A percentile compares a stretch with the other conserved stretches of the same genome.
phyloP scores from a whole-genome alignment of 2,113 vertebrate genomes.

The Rissa tridactyla region DNA sequence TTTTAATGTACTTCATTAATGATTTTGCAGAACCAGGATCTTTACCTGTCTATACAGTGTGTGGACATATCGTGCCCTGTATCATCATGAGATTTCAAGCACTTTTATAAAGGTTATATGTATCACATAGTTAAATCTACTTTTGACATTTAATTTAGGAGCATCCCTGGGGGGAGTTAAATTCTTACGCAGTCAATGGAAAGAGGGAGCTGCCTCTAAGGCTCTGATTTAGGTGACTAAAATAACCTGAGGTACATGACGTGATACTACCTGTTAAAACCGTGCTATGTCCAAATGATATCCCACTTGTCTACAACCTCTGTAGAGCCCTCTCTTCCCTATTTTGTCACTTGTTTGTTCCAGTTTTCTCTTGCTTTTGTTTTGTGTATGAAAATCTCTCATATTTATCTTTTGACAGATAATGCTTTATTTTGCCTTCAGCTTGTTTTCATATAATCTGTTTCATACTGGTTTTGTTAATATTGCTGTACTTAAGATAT shows the following conservation, averaged over 20 bases:
- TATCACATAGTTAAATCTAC: background rate
- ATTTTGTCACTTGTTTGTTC: background rate
- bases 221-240: background rate
- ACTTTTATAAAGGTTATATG: background rate
- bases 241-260: background rate
- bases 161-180: background rate
- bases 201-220: background rate
- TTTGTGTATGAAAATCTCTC: background rate
- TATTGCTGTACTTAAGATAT: background rate
- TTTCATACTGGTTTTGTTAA: conserved; percentile 29
- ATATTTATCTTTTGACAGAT: conserved; percentile 15
- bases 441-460: background rate
- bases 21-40: background rate
- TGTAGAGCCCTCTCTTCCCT: background rate
- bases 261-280: background rate
- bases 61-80: background rate
- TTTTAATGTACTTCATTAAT: background rate
- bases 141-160: conserved; percentile 7
- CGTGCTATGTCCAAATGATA: background rate
- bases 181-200: background rate
- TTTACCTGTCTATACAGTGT: background rate
- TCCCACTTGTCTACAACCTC: background rate
- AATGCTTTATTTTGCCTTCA: conserved; percentile 34
- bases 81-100: background rate
- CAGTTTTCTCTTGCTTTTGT: background rate